Conservation (phyloP, 2,888 invertebrate genomes). For the Lasioglossum oenotherae region DNA sequence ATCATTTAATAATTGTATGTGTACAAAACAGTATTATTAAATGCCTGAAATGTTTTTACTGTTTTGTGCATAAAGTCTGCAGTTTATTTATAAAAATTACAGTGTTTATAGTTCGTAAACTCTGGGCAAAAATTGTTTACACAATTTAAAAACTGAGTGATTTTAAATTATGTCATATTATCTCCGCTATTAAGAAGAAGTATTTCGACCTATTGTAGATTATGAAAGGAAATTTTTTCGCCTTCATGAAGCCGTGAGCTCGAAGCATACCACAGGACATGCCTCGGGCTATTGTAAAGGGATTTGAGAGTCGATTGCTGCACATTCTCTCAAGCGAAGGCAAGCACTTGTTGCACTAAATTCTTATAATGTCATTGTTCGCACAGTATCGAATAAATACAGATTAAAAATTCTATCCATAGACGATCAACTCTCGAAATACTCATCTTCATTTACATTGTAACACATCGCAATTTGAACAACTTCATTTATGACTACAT, state of each 20-base stretch:
- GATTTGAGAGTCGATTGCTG: constrained; percentile 3
- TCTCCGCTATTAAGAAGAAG: background rate
- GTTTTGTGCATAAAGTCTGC: background rate
- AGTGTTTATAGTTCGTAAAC: too few relatives aligned
- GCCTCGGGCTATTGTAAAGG: background rate
- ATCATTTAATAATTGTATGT: too few relatives aligned
- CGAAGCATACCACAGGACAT: background rate
- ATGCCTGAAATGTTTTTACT: too few relatives aligned
- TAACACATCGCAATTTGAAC: background rate
- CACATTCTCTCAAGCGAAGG: background rate
- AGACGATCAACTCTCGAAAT: background rate
- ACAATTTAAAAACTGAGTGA: background rate
- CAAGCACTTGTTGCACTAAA: constrained; percentile 8
- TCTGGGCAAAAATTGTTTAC: background rate
- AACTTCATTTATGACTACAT: background rate
- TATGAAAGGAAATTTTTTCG: background rate
- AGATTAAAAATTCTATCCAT: background rate
- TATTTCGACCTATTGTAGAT: background rate
- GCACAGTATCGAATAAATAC: background rate
- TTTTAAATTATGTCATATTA: background rate
- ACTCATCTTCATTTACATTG: background rate
- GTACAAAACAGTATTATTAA: too few relatives aligned
- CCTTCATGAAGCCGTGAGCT: background rate
- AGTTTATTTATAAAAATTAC: too few relatives aligned
- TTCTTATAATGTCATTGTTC: background rate